These are phyloP conservation scores for Monochamus saltuarius DNA, from an alignment of 1,140 invertebrate species.

Conservation along the genomic window DNA sequence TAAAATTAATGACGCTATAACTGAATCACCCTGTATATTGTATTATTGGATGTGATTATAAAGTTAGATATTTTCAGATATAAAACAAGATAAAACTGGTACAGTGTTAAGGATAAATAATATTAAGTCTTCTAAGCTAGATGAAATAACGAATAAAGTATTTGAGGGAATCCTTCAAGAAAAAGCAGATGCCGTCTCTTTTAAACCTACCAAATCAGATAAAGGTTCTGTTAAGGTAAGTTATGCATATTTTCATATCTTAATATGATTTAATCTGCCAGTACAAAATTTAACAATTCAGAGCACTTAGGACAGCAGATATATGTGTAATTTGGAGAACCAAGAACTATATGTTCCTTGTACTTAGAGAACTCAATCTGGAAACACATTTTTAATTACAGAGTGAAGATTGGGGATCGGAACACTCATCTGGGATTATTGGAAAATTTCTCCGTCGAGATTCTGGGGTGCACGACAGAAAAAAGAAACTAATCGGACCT, in stretches of 20 bases:
- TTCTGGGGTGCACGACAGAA: constrained; percentile 54
- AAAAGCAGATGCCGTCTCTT: constrained; percentile 55
- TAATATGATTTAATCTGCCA: no score
- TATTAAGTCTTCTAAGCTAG: constrained; percentile 54
- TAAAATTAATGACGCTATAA: no score
- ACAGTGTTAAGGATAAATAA: constrained; percentile 31
- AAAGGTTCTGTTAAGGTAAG: constrained; percentile 65
- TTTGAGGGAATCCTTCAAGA: constrained; percentile 79
- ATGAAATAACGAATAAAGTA: constrained; percentile 82
- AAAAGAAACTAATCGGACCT: constrained; percentile 47
- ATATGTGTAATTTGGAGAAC: no score
- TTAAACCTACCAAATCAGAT: constrained; percentile 51
- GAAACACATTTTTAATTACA: constrained; percentile 51
- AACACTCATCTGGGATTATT: constrained; percentile 69
- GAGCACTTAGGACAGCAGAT: no score
- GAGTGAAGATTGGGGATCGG: constrained; percentile 74
- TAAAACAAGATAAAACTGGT: constrained; percentile 12
- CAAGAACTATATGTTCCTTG: neutral
- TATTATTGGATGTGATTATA: no score
- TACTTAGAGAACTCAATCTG: neutral
- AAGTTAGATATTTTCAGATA: neutral
- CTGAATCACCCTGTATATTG: no score
- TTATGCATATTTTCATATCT: neutral
- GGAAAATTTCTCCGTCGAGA: constrained; percentile 68
- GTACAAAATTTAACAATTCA: no score